A percentile compares a stretch with the other conserved stretches of the same genome.
phyloP scores from a whole-genome alignment of 2,888 invertebrate genomes.

The Epirrita christyi region DNA sequence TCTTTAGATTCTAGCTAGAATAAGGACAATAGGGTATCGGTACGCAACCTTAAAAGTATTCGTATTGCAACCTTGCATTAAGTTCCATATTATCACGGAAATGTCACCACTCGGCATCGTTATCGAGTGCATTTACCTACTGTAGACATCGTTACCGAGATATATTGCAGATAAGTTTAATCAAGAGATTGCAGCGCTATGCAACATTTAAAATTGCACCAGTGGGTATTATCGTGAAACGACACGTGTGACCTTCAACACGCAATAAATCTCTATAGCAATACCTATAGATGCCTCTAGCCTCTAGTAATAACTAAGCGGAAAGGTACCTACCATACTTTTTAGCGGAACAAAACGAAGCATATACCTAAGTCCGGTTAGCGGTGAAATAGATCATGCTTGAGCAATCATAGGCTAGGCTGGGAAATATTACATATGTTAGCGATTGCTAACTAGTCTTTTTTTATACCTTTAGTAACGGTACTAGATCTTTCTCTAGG shows the following conservation, averaged over 20 bases:
- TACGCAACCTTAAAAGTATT: background rate
- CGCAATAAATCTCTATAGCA: constrained; percentile 47
- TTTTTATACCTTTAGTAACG: constrained; percentile 10
- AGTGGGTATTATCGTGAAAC: constrained; percentile 57
- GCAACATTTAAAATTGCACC: constrained; percentile 58
- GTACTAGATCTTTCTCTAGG: constrained; percentile 21
- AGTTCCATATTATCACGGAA: constrained; percentile 39
- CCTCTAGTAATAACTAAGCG: constrained; percentile 33
- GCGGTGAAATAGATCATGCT: constrained; percentile 32
- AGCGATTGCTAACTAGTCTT: constrained; percentile 5
- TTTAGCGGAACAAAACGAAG: constrained; percentile 35
- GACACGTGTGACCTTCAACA: constrained; percentile 64
- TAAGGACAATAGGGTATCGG: too few relatives aligned
- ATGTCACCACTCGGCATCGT: constrained; percentile 41
- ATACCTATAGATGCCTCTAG: background rate
- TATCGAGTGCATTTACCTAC: constrained; percentile 35
- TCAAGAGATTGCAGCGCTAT: constrained; percentile 45
- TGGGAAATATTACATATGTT: constrained; percentile 7
- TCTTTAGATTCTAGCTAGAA: too few relatives aligned
- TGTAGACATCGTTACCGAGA: constrained; percentile 42
- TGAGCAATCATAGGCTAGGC: constrained; percentile 23
- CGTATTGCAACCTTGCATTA: constrained; percentile 25
- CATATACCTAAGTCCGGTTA: constrained; percentile 31
- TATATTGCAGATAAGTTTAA: constrained; percentile 48
- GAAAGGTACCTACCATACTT: constrained; percentile 33